phyloP scores from a whole-genome alignment of 2,888 invertebrate genomes.

The Tubulanus polymorphus region DNA sequence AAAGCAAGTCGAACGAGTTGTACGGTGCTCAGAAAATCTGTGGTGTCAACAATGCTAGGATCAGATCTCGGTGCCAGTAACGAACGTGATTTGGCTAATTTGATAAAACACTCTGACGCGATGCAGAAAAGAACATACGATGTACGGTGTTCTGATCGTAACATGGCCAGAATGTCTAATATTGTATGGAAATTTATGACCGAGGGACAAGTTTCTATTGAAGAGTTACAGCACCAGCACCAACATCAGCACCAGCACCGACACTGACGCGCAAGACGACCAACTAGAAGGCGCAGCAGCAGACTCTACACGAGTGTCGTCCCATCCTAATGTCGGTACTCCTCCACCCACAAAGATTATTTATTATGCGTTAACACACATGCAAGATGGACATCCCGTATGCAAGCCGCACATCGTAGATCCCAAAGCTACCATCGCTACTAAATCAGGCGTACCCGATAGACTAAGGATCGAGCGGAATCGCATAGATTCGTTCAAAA shows the following conservation, averaged over 20 bases:
- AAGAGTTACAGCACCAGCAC: neutral
- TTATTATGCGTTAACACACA: too few species aligned
- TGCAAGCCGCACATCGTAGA: too few species aligned
- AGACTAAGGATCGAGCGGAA: too few species aligned
- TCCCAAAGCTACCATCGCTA: too few species aligned
- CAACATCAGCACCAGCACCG: neutral
- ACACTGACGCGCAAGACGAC: too few species aligned
- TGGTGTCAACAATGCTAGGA: constrained; percentile 1
- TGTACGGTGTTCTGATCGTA: neutral
- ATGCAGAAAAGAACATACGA: constrained; percentile 1
- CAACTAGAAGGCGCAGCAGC: too few species aligned
- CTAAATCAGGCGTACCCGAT: too few species aligned
- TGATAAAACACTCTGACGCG: constrained; percentile 1
- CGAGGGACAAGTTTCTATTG: neutral
- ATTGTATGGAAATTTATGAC: neutral
- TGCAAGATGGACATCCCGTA: too few species aligned
- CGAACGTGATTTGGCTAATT: neutral
- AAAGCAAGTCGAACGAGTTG: constrained; percentile 1
- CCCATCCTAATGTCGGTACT: too few species aligned
- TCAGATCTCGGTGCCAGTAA: neutral
- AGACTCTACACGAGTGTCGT: too few species aligned
- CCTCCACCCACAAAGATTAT: too few species aligned
- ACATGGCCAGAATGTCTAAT: constrained; percentile 2
- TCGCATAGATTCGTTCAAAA: too few species aligned
- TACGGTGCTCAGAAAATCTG: constrained; percentile 1